A percentile compares a stretch with the other conserved stretches of the same genome.
These are phyloP conservation scores for Mola mola DNA, from an alignment of 2,113 vertebrate species.

Conservation along the genomic window DNA sequence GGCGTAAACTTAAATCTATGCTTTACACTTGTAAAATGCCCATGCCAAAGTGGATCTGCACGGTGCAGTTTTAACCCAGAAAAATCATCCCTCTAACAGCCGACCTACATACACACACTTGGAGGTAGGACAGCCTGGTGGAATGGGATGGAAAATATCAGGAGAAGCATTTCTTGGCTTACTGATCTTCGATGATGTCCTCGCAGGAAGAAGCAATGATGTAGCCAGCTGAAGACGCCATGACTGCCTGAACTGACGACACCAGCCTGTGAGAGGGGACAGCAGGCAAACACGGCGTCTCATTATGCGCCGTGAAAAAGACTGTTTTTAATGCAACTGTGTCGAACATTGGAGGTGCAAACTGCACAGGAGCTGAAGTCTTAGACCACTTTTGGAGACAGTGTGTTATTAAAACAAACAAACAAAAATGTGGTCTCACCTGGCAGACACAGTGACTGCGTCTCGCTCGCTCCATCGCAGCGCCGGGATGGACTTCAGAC, in stretches of 20 bases:
- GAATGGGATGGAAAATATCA: too few relatives aligned
- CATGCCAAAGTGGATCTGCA: too few relatives aligned
- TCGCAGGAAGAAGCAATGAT: constrained; percentile 89
- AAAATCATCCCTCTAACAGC: too few relatives aligned
- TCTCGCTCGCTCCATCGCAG: constrained; percentile 90
- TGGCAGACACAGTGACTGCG: constrained; percentile 89
- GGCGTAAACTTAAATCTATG: too few relatives aligned
- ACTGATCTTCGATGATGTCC: constrained; percentile 91
- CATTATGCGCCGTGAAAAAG: too few relatives aligned
- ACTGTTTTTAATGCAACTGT: too few relatives aligned
- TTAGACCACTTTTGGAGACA: not conserved
- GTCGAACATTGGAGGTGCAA: too few relatives aligned
- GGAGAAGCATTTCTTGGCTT: constrained; percentile 65
- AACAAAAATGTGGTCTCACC: constrained; percentile 69
- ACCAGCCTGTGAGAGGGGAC: constrained; percentile 80
- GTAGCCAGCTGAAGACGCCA: constrained; percentile 91
- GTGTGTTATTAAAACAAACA: not conserved
- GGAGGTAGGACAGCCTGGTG: too few relatives aligned
- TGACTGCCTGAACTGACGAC: constrained; percentile 89
- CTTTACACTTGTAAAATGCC: too few relatives aligned
- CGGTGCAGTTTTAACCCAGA: too few relatives aligned
- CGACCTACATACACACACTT: too few relatives aligned
- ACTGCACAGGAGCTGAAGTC: too few relatives aligned
- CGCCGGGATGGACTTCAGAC: constrained; percentile 84
- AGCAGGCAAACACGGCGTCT: not conserved